A percentile compares a stretch with the other conserved stretches of the same genome.
Conservation (phyloP, 2,113 vertebrate species). For the Pristiophorus japonicus region DNA sequence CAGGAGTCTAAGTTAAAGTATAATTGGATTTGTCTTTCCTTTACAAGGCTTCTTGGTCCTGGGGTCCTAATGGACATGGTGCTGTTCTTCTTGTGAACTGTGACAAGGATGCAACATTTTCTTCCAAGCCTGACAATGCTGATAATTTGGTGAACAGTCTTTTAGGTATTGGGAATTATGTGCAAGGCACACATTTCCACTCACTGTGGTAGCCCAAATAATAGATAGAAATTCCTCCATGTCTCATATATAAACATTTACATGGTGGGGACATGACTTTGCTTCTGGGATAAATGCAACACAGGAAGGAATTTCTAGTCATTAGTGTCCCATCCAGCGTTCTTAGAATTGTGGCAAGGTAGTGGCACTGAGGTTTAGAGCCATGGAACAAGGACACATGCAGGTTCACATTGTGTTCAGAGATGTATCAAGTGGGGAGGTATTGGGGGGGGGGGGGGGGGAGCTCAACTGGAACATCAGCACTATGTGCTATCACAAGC, state of each 20-base stretch:
- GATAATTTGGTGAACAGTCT: constrained; percentile 41
- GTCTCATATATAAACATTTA: neutral
- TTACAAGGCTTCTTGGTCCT: constrained; percentile 75
- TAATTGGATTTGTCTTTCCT: neutral
- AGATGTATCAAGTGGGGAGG: neutral
- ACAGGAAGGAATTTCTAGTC: neutral
- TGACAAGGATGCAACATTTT: constrained; percentile 61
- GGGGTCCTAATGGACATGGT: constrained; percentile 81
- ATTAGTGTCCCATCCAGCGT: neutral
- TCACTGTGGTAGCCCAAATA: neutral
- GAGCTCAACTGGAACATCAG: too few relatives aligned
- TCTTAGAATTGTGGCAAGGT: neutral
- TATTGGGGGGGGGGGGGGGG: neutral
- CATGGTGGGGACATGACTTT: neutral
- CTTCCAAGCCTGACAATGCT: constrained; percentile 47
- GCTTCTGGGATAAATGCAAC: neutral
- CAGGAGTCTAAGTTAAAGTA: neutral
- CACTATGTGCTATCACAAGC: too few relatives aligned
- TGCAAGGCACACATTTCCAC: neutral
- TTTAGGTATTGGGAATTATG: constrained; percentile 48
- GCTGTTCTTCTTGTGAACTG: constrained; percentile 89
- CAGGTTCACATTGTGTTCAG: neutral
- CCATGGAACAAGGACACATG: neutral
- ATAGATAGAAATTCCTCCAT: neutral
- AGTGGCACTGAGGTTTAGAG: neutral